Conservation (phyloP, 30 jellyfish, hydroid and myxozoan genomes). For the Mastigias papua region DNA sequence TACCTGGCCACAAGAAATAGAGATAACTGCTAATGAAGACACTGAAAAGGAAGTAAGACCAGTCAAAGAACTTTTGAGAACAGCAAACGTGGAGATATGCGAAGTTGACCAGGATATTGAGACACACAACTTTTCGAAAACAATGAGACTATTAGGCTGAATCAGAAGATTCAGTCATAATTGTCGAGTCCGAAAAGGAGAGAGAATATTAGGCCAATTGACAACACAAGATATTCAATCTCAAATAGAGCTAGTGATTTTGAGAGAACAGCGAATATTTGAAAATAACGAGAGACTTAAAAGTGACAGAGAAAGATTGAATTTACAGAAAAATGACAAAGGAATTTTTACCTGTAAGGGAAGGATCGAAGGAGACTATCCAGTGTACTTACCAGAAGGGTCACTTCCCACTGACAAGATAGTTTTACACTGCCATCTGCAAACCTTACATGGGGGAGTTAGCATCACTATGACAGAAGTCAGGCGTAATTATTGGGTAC, state of each 20-base stretch:
- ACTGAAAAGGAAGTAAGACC: conserved; percentile 61
- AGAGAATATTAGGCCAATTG: conserved; percentile 51
- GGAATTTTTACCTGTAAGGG: background rate
- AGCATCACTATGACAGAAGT: conserved; percentile 42
- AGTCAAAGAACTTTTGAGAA: conserved; percentile 14
- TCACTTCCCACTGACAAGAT: conserved; percentile 33
- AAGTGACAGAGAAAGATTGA: conserved; percentile 32
- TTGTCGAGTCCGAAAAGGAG: conserved; percentile 13
- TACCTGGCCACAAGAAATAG: conserved; percentile 62
- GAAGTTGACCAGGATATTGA: conserved; percentile 17
- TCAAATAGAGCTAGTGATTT: conserved; percentile 23
- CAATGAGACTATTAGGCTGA: conserved; percentile 55
- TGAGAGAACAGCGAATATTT: conserved; percentile 8
- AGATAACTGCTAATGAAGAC: conserved; percentile 22
- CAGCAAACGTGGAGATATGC: conserved; percentile 12
- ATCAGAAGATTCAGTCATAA: conserved; percentile 45
- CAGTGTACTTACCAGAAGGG: conserved; percentile 45
- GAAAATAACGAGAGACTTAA: conserved; percentile 33
- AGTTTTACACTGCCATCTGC: conserved; percentile 17
- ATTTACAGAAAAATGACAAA: conserved; percentile 28
- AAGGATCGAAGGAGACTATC: conserved; percentile 49
- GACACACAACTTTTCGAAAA: conserved; percentile 23
- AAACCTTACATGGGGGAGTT: conserved; percentile 73
- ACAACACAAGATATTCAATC: conserved; percentile 58
- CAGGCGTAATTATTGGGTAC: conserved; percentile 50